Conservation (phyloP, 2,797 vertebrate species). For the Hippocampus kuda region DNA sequence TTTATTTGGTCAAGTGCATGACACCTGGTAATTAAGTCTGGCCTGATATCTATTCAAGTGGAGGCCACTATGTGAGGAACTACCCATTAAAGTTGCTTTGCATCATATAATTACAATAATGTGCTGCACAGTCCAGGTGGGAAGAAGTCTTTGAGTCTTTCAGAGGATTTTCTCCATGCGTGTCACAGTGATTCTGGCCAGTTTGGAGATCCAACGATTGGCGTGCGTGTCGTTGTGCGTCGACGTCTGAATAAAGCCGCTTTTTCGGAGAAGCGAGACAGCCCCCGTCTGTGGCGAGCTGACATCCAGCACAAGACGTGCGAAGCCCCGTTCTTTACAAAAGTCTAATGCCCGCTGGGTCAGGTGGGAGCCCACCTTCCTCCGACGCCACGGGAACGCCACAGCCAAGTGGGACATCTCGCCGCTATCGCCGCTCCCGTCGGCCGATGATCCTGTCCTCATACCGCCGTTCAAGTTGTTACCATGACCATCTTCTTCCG, state of each 20-base stretch:
- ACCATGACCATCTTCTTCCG: conserved; percentile 20
- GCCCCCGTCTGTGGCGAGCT: conserved; percentile 52
- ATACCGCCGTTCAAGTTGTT: conserved; percentile 39
- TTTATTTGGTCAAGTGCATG: conserved; percentile 1
- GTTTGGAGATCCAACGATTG: conserved; percentile 48
- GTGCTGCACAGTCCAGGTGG: conserved; percentile 7
- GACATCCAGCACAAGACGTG: conserved; percentile 39
- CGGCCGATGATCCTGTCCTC: conserved; percentile 9
- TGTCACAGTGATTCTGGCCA: conserved; percentile 52
- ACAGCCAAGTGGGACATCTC: conserved; percentile 50
- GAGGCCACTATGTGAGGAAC: background rate
- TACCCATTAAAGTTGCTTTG: background rate
- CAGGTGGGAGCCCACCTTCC: conserved; percentile 42
- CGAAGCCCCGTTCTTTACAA: conserved; percentile 52
- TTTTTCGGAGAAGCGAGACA: conserved; percentile 41
- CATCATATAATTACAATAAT: background rate
- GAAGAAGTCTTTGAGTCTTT: background rate
- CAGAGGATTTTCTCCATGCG: conserved; percentile 54
- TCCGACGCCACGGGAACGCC: conserved; percentile 38
- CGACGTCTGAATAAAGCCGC: conserved; percentile 50
- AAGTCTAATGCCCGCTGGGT: conserved; percentile 49
- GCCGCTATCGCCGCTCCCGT: conserved; percentile 28
- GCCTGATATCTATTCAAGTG: background rate
- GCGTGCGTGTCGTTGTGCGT: conserved; percentile 41
- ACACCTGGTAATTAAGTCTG: background rate